phyloP scores from a whole-genome alignment of 2,113 vertebrate species.

The Marmota monax region DNA sequence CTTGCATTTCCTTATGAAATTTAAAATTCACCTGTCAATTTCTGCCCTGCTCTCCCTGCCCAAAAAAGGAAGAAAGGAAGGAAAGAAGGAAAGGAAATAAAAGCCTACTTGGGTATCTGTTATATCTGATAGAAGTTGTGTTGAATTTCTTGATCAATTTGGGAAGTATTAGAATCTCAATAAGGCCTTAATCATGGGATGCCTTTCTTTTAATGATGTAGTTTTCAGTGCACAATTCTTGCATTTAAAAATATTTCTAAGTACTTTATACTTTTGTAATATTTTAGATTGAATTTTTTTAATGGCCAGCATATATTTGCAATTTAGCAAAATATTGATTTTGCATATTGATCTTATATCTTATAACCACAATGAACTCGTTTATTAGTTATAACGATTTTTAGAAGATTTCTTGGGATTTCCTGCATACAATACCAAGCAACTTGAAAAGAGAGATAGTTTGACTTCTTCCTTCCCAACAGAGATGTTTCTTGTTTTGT shows the following conservation, averaged over 20 bases:
- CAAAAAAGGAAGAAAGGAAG: not conserved
- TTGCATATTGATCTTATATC: not conserved
- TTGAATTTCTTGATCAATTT: not conserved
- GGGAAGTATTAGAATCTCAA: not conserved
- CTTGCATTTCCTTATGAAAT: not conserved
- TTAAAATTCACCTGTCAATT: not conserved
- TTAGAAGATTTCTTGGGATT: not conserved
- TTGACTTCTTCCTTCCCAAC: not conserved
- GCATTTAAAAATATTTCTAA: not conserved
- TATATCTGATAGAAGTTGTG: not conserved
- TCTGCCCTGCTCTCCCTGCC: not conserved
- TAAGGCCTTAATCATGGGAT: not conserved
- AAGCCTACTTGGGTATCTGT: not conserved
- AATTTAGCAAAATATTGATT: not conserved
- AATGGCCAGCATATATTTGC: not conserved
- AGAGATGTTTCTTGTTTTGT: not conserved
- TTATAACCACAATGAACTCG: not conserved
- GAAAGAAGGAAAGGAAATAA: not conserved
- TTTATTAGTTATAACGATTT: not conserved
- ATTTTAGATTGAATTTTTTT: not conserved
- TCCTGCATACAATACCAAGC: not conserved
- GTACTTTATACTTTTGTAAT: not conserved
- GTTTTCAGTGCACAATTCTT: not conserved
- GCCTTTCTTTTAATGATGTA: not conserved
- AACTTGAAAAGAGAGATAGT: not conserved